Base-by-base conservation (phyloP, 2,888 invertebrate species). In the Pseudoips prasinana region DNA sequence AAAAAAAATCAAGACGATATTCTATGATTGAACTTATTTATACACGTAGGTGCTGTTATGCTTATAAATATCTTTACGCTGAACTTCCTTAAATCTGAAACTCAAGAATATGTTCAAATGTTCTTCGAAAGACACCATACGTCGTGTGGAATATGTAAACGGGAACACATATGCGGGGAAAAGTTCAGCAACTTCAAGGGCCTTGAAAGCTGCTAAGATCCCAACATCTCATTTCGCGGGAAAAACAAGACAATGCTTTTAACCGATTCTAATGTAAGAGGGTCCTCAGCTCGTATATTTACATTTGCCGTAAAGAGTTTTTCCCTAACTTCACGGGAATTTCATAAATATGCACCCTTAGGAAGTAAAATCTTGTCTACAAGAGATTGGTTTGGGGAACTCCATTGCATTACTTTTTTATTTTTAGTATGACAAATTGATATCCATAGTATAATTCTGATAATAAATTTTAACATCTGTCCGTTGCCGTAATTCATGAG, bases 181-280 rank as follows among this genome's bases (percentile, higher is more conserved):
- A 67, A 66, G 58, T 71, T 68, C 31, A 42, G 50, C 53, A 67
- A 66, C 58, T 69, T 65, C 49, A 54, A 62, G 55, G 52, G 62
- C 64, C 63, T 64, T 63, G 53, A 54, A 57, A 63, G 56, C 46
- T 54, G 58, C 48, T 58, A 54, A 46, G 58, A 63, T 49, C 59
- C 62, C 59, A 54, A 72, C 70, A 72, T 72, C 68, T 69, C 61
- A 65, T 71, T 72, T 64, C 49, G 53, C 50, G 58, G 53, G 64
- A 64, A 73, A 69, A 74, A 86, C 87, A 85, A 84, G 86, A 84
- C 81, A 84, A 86, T 77, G 87, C 86, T 87, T 84, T 86, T 81
- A 85, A 82, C 73, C 73, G 72, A 71, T 78, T 78, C 68, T 76
- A 73, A 73, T 72, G 72, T 68, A 64, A 52, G 70, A 61, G 74